phyloP scores from a whole-genome alignment of 1,140 invertebrate species.

The Epicauta chinensis region DNA sequence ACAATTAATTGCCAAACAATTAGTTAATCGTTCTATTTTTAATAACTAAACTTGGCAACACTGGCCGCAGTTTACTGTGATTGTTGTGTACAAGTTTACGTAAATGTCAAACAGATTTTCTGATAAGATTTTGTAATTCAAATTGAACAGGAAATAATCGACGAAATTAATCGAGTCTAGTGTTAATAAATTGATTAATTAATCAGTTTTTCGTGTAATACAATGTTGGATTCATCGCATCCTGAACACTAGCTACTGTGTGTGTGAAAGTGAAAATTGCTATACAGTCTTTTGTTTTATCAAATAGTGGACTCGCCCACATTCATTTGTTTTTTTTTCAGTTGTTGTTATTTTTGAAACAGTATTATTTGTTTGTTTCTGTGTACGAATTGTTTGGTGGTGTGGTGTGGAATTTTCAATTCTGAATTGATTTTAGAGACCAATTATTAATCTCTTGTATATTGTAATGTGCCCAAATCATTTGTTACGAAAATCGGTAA shows the following conservation, averaged over 20 bases:
- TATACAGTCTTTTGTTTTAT: slow-evolving; percentile 7
- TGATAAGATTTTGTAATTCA: no score
- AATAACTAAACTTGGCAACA: not conserved
- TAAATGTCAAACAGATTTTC: slow-evolving; percentile 8
- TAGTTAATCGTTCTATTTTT: not conserved
- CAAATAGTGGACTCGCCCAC: slow-evolving; percentile 35
- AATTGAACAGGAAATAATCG: no score
- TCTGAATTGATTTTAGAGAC: slow-evolving; percentile 18
- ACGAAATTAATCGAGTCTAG: no score
- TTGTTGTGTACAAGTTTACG: slow-evolving; percentile 6
- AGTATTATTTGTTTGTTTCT: slow-evolving; percentile 12
- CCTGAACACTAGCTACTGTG: slow-evolving; percentile 36
- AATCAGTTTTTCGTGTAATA: not conserved
- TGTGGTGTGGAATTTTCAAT: no score
- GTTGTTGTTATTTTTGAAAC: slow-evolving; percentile 1
- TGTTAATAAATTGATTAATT: no score
- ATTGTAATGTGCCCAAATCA: slow-evolving; percentile 43
- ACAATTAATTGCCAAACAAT: not conserved
- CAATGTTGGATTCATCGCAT: slow-evolving; percentile 25
- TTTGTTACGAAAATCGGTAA: slow-evolving; percentile 36
- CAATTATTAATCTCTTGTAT: not conserved
- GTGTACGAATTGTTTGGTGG: no score
- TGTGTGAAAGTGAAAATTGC: slow-evolving; percentile 1
- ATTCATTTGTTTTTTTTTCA: slow-evolving; percentile 4
- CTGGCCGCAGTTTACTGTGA: not conserved